phyloP scores from a whole-genome alignment of 2,888 invertebrate genomes.

The Lysandra coridon region DNA sequence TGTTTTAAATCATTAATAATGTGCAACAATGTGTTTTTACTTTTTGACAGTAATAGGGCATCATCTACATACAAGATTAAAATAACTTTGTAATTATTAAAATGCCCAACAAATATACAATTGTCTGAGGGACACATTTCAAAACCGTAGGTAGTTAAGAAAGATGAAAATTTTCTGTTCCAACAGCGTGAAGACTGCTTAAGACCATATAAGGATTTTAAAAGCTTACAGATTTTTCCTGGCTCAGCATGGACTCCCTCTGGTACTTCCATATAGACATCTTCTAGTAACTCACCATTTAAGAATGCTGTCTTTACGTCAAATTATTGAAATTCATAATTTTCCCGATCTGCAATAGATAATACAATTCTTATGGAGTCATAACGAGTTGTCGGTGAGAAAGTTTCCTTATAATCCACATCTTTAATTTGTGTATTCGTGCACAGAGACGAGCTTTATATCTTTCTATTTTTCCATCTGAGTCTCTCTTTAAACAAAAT shows the following conservation, averaged over 20 bases:
- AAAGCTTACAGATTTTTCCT: not conserved
- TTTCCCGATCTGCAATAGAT: constrained; percentile 17
- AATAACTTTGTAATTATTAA: constrained; percentile 12
- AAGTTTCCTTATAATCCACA: constrained; percentile 33
- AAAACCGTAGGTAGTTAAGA: too few relatives aligned
- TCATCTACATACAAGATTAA: constrained; percentile 31
- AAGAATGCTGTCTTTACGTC: constrained; percentile 13
- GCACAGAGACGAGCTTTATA: constrained; percentile 36
- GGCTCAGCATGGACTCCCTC: not conserved
- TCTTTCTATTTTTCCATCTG: constrained; percentile 22
- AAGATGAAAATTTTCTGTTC: too few relatives aligned
- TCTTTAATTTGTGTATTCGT: constrained; percentile 30
- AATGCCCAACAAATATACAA: too few relatives aligned
- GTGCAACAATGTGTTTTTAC: constrained; percentile 11
- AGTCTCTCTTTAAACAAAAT: constrained; percentile 30
- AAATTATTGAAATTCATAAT: constrained; percentile 18
- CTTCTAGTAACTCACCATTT: not conserved
- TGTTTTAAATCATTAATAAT: constrained; percentile 14
- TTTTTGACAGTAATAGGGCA: constrained; percentile 29
- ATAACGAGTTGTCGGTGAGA: constrained; percentile 34
- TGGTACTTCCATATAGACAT: constrained; percentile 1
- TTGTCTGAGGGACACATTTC: too few relatives aligned
- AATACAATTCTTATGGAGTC: constrained; percentile 35
- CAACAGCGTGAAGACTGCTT: too few relatives aligned
- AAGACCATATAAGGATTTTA: not conserved